Evolutionary conservation across 2,113 vertebrate genomes (phyloP).

Genomic region (Salminus brasiliensis): DNA sequence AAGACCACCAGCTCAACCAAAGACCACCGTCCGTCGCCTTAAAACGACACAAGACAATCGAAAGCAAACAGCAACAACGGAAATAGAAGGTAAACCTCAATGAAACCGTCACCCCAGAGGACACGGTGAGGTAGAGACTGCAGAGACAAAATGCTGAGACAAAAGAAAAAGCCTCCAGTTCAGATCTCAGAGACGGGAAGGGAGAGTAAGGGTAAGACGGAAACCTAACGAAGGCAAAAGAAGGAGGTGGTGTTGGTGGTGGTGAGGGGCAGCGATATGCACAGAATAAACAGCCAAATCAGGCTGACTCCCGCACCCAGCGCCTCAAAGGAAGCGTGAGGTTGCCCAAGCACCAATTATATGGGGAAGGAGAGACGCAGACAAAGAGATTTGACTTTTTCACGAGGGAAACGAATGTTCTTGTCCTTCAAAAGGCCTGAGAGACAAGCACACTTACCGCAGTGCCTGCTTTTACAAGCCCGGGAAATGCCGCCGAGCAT

Average conservation of each 20-base stretch:
- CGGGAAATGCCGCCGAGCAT: background rate
- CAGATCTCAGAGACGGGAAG: too few species aligned
- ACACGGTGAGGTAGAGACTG: too few species aligned
- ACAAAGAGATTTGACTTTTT: background rate
- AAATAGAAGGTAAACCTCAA: too few species aligned
- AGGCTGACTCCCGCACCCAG: background rate
- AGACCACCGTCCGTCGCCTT: too few species aligned
- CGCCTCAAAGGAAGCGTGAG: too few species aligned
- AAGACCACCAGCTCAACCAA: too few species aligned
- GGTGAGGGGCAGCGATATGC: slow-evolving; percentile 27
- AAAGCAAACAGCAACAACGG: background rate
- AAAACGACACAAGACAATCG: background rate
- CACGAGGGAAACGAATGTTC: background rate
- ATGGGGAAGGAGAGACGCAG: slow-evolving; percentile 4
- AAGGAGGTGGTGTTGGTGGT: background rate
- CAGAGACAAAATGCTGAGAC: too few species aligned
- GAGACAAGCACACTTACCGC: background rate
- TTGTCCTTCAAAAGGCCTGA: background rate
- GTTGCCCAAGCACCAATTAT: slow-evolving; percentile 38
- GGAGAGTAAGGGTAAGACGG: too few species aligned
- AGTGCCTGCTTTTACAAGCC: slow-evolving; percentile 6
- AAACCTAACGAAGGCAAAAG: too few species aligned
- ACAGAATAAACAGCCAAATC: background rate
- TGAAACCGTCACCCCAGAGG: too few species aligned
- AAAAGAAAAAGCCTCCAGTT: too few species aligned